These are phyloP conservation scores for Odontamblyopus lacepedii DNA, from an alignment of 2,797 vertebrate genomes.

Conservation along the genomic window DNA sequence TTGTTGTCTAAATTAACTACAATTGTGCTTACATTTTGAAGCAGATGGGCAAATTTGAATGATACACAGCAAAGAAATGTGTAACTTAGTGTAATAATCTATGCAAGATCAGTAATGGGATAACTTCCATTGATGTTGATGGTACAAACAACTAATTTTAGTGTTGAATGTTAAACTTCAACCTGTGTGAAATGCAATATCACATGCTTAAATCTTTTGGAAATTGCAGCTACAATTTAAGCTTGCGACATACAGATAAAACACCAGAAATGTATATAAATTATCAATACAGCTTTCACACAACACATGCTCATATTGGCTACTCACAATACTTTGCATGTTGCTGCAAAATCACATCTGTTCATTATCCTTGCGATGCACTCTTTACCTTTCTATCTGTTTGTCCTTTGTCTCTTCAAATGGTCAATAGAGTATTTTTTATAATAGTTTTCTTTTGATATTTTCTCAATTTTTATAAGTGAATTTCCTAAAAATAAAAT, in stretches of 20 bases:
- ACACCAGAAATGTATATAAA: not conserved
- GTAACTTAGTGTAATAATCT: slow-evolving; percentile 50
- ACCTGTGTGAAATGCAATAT: slow-evolving; percentile 16
- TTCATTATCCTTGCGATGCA: slow-evolving; percentile 43
- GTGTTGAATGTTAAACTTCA: slow-evolving; percentile 30
- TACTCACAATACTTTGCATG: slow-evolving; percentile 40
- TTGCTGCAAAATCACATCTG: slow-evolving; percentile 41
- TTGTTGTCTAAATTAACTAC: not conserved
- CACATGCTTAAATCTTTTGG: slow-evolving; percentile 11
- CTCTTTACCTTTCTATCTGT: slow-evolving; percentile 57
- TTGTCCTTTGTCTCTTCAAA: slow-evolving; percentile 58
- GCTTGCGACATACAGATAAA: slow-evolving; percentile 1
- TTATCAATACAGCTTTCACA: slow-evolving; percentile 25
- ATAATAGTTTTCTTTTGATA: slow-evolving; percentile 80
- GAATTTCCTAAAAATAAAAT: slow-evolving; percentile 67
- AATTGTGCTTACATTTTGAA: not conserved
- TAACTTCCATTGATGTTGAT: slow-evolving; percentile 22
- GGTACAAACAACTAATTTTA: slow-evolving; percentile 41
- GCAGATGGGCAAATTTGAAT: slow-evolving; percentile 16
- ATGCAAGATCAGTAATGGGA: slow-evolving; percentile 50
- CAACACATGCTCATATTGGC: slow-evolving; percentile 29
- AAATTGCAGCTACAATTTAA: slow-evolving; percentile 15
- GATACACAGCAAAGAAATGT: slow-evolving; percentile 33
- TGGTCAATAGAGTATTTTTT: slow-evolving; percentile 80
- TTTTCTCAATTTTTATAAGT: slow-evolving; percentile 79